Percentiles rank a stretch among this genome's conserved stretches.
Conservation (phyloP, 1,140 invertebrate genomes). For the Ylistrum balloti region DNA sequence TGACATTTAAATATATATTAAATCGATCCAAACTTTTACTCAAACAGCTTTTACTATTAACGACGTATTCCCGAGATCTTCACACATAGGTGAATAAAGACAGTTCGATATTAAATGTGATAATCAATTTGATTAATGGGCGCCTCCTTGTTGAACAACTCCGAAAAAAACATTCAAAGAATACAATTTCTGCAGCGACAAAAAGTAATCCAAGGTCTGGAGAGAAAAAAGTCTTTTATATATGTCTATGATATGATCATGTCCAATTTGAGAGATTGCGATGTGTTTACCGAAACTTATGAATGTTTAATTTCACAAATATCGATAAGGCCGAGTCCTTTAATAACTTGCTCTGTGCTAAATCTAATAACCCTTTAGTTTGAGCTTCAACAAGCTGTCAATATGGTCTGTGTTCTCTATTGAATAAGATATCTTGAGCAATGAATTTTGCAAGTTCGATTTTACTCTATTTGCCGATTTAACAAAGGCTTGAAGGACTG, state of each 20-base stretch:
- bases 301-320: not conserved
- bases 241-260: not conserved
- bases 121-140: slow-evolving; percentile 17
- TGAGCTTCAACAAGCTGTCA: not conserved
- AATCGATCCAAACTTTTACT: slow-evolving; percentile 26
- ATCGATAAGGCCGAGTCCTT: not conserved
- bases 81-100: slow-evolving; percentile 4
- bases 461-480: not conserved
- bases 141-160: not conserved
- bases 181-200: not conserved
- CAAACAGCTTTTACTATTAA: slow-evolving; percentile 5
- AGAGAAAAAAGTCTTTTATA: not conserved
- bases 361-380: not conserved
- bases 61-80: not conserved
- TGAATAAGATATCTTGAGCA: not conserved
- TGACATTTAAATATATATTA: slow-evolving; percentile 29
- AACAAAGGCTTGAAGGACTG: not conserved
- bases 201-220: not conserved
- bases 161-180: not conserved
- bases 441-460: not conserved
- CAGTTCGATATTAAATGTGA: not conserved
- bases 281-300: not conserved
- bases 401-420: not conserved
- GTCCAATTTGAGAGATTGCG: not conserved
- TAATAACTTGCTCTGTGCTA: not conserved